A percentile compares a stretch with the other conserved stretches of the same genome.
Conservation (phyloP, 1,140 invertebrate genomes). For the Leptoteleia sp. region DNA sequence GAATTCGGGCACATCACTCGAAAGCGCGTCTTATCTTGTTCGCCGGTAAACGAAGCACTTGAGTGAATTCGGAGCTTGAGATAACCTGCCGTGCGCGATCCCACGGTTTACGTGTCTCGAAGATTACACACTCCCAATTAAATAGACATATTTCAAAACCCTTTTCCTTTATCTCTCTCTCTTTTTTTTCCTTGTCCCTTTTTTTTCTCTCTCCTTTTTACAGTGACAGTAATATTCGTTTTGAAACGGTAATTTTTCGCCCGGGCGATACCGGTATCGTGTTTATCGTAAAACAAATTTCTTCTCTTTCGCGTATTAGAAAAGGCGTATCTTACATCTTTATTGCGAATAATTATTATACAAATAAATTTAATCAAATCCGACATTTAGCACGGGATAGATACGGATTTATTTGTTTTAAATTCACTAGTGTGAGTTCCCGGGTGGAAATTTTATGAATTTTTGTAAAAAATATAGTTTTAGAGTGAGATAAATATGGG, state of each 20-base stretch:
- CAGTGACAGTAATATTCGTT: too few relatives aligned
- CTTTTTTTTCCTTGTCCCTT: conserved; percentile 21
- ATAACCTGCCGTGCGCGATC: conserved; percentile 53
- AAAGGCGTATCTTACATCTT: not conserved
- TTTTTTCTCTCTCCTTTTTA: too few relatives aligned
- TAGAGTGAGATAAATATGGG: too few relatives aligned
- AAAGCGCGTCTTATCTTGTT: conserved; percentile 53
- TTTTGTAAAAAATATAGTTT: too few relatives aligned
- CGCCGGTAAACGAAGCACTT: conserved; percentile 51
- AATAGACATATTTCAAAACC: conserved; percentile 47
- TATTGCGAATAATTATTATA: not conserved
- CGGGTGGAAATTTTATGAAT: too few relatives aligned
- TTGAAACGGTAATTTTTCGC: conserved; percentile 11
- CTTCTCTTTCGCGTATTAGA: not conserved
- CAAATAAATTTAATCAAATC: too few relatives aligned
- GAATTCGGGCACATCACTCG: conserved; percentile 40
- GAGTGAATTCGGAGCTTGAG: conserved; percentile 57
- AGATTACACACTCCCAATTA: conserved; percentile 45
- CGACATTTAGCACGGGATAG: too few relatives aligned
- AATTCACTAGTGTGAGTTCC: too few relatives aligned
- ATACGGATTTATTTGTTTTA: too few relatives aligned
- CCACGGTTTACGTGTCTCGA: conserved; percentile 53
- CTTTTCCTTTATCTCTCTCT: conserved; percentile 24
- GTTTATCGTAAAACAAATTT: conserved; percentile 10
- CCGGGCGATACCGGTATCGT: conserved; percentile 2